These are phyloP conservation scores for Uria lomvia DNA, from an alignment of 2,113 vertebrate species.

Conservation along the genomic window DNA sequence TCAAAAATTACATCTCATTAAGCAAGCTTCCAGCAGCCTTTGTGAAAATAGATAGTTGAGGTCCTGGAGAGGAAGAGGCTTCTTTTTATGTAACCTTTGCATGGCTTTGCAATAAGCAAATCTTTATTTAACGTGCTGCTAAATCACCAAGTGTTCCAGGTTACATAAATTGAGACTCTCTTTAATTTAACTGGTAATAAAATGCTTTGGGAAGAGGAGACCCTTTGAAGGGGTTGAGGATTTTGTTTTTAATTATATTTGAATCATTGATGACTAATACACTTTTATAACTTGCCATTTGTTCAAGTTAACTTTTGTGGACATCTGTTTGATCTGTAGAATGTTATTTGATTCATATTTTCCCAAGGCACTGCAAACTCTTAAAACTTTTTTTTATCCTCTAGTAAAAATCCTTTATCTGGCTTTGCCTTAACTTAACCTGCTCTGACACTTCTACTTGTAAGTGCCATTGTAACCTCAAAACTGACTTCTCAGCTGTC, in stretches of 20 bases:
- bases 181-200: background rate
- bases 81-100: background rate
- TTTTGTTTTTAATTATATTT: background rate
- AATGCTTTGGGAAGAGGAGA: background rate
- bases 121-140: background rate
- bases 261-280: background rate
- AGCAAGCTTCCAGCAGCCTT: background rate
- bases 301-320: background rate
- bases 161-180: background rate
- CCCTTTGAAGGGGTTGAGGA: background rate
- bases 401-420: background rate
- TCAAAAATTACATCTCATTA: slow-evolving; percentile 37
- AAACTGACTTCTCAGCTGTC: slow-evolving; percentile 57
- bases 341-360: background rate
- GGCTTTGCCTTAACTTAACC: slow-evolving; percentile 7
- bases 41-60: background rate
- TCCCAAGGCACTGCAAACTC: background rate
- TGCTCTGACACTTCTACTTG: slow-evolving; percentile 37
- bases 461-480: slow-evolving; percentile 42
- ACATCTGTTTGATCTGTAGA: background rate
- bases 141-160: background rate
- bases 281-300: background rate
- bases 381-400: background rate
- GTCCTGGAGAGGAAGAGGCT: background rate
- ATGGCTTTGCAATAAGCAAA: slow-evolving; percentile 14